phyloP scores from a whole-genome alignment of 64 coral and sea anemone species.

The Stylophora pistillata region DNA sequence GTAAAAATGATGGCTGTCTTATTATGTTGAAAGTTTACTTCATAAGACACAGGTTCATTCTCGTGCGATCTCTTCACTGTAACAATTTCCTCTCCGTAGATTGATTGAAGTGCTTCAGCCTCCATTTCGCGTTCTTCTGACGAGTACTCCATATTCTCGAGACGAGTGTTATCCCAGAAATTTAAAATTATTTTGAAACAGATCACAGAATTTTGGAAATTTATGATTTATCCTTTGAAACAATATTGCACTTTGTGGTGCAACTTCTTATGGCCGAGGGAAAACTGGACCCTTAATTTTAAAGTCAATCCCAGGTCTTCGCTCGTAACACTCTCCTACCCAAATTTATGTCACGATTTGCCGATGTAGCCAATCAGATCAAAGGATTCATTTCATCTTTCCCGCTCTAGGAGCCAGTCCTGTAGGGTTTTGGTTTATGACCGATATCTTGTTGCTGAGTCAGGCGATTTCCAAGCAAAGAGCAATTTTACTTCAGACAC shows the following conservation, averaged over 20 bases:
- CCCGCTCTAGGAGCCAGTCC: too few species aligned
- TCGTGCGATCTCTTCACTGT: not conserved
- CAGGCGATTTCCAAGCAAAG: too few species aligned
- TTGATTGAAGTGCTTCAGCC: conserved; percentile 45
- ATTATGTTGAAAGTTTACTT: conserved; percentile 31
- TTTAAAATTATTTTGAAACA: not conserved
- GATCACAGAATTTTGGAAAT: not conserved
- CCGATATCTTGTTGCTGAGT: too few species aligned
- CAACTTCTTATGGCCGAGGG: not conserved
- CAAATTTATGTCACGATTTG: too few species aligned
- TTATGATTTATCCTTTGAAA: not conserved
- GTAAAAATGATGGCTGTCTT: conserved; percentile 21
- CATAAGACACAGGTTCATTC: not conserved
- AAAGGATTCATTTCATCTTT: too few species aligned
- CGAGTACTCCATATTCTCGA: not conserved
- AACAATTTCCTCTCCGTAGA: conserved; percentile 55
- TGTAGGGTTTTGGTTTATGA: too few species aligned
- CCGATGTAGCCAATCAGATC: too few species aligned
- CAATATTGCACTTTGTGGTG: not conserved
- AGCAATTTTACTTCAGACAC: too few species aligned
- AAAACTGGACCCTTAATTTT: not conserved
- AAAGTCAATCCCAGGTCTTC: too few species aligned
- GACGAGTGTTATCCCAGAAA: not conserved
- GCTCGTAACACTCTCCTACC: too few species aligned
- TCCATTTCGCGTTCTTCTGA: conserved; percentile 51